A percentile compares a stretch with the other conserved stretches of the same genome.
Evolutionary conservation across 2,888 invertebrate genomes (phyloP).

Genomic region (Mesochorus sp.): DNA sequence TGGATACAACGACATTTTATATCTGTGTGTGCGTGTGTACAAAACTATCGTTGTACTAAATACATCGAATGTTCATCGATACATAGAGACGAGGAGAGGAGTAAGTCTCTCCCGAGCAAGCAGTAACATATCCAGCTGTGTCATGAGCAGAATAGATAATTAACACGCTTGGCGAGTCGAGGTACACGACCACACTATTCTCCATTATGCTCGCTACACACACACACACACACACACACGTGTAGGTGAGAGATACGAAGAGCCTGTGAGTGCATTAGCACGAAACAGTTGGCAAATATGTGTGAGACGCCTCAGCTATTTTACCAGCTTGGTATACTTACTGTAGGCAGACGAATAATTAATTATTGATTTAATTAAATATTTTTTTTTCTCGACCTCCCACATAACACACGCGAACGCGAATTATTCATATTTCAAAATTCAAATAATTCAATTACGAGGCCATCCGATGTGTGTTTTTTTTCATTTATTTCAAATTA

Average conservation of each 20-base stretch:
- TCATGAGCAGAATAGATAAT: conserved; percentile 57
- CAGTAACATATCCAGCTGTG: conserved; percentile 38
- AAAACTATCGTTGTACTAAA: conserved; percentile 32
- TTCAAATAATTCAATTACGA: no score
- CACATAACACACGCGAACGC: no score
- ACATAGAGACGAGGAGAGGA: conserved; percentile 17
- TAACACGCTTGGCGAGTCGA: conserved; percentile 57
- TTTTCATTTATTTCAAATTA: no score
- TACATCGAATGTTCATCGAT: conserved; percentile 36
- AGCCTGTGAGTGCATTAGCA: background rate
- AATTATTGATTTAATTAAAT: background rate
- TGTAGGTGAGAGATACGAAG: conserved; percentile 30
- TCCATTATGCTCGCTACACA: background rate
- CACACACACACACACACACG: background rate
- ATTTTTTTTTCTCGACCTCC: background rate
- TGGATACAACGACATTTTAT: conserved; percentile 19
- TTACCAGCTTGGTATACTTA: background rate
- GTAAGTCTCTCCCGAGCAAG: conserved; percentile 27
- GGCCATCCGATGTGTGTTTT: no score
- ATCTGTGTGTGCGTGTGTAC: background rate
- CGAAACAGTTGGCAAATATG: background rate
- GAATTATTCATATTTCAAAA: no score
- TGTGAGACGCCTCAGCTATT: background rate
- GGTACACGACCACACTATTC: conserved; percentile 48
- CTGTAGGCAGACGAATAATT: no score